phyloP scores from a whole-genome alignment of 2,113 vertebrate genomes.

The Vombatus ursinus region DNA sequence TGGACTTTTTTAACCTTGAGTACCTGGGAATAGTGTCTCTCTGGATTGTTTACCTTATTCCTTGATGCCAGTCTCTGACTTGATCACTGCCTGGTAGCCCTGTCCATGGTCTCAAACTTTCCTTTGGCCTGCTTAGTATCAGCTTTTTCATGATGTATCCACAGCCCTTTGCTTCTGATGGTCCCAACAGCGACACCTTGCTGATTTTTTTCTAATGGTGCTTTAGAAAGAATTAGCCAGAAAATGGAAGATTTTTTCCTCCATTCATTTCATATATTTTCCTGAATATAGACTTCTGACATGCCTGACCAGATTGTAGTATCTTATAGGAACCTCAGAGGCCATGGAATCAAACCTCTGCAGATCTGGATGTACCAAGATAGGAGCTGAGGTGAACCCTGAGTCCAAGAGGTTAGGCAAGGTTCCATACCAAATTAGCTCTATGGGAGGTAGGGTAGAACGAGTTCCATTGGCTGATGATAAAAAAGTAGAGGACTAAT shows the following conservation, averaged over 20 bases:
- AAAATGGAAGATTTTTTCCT: neutral
- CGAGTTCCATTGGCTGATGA: neutral
- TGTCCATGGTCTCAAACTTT: neutral
- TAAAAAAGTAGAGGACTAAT: neutral
- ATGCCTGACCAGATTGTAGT: neutral
- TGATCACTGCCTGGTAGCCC: neutral
- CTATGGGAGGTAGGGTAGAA: neutral
- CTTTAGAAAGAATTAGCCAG: neutral
- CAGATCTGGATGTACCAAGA: neutral
- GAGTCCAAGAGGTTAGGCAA: neutral
- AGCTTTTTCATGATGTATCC: neutral
- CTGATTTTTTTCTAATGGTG: neutral
- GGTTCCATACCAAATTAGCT: neutral
- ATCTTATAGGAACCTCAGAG: neutral
- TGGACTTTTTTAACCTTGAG: neutral
- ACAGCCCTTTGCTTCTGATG: neutral
- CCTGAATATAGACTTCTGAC: neutral
- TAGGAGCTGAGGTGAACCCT: neutral
- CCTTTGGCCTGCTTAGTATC: neutral
- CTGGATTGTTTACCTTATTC: neutral
- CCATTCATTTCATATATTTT: neutral
- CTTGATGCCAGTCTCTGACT: neutral
- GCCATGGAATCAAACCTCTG: neutral
- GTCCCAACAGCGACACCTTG: neutral
- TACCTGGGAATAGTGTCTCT: neutral